phyloP scores from a whole-genome alignment of 92 coral and sea anemone genomes.

The Pocillopora grandis region DNA sequence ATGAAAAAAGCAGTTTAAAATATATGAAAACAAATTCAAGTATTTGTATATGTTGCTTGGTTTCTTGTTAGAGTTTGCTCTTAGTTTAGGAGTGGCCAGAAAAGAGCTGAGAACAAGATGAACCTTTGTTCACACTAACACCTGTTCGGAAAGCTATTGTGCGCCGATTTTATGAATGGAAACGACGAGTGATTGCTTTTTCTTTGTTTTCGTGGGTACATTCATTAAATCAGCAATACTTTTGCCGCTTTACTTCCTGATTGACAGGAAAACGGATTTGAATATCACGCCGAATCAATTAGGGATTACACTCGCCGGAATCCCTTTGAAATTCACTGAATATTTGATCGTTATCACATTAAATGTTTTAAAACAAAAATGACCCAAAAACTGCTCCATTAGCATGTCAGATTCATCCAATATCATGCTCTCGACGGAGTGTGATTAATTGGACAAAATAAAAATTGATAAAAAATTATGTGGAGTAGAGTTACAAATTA shows the following conservation, averaged over 20 bases:
- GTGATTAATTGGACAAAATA: too few species aligned
- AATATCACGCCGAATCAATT: conserved; percentile 3
- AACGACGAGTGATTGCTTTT: not conserved
- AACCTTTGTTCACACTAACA: not conserved
- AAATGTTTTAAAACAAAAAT: too few species aligned
- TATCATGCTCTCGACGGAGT: too few species aligned
- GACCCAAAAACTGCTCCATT: too few species aligned
- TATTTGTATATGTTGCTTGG: not conserved
- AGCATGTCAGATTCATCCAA: too few species aligned
- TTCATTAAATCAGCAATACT: not conserved
- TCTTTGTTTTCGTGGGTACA: not conserved
- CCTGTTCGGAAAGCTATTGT: not conserved
- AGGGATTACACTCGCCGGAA: not conserved
- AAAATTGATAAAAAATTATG: too few species aligned
- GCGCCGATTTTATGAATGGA: not conserved
- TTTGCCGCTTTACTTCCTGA: conserved; percentile 3
- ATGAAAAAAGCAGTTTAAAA: not conserved
- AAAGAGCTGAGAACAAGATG: not conserved
- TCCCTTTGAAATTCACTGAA: not conserved
- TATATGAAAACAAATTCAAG: not conserved
- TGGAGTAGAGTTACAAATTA: too few species aligned
- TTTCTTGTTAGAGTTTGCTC: not conserved
- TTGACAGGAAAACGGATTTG: not conserved
- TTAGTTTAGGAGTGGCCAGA: not conserved
- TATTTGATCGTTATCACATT: conserved; percentile 4